phyloP scores from a whole-genome alignment of 2,797 vertebrate genomes.

The Sebastiscus tertius region DNA sequence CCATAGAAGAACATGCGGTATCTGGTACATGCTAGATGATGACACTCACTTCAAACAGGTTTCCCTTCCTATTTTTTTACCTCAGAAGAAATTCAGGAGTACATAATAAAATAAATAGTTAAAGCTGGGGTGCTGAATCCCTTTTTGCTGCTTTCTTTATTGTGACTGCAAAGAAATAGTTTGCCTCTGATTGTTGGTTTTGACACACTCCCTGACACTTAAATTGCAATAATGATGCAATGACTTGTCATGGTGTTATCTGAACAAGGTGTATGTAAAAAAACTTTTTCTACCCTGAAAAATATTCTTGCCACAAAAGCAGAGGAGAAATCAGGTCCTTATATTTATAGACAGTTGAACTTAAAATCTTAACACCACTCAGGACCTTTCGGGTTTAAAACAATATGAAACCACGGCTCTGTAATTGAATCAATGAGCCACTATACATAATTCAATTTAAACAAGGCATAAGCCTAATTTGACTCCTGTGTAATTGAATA shows the following conservation, averaged over 20 bases:
- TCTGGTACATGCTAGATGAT: neutral
- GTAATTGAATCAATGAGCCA: neutral
- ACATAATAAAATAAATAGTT: neutral
- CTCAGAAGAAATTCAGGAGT: neutral
- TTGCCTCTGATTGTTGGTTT: neutral
- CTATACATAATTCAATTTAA: neutral
- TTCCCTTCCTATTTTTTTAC: neutral
- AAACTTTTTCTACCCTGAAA: neutral
- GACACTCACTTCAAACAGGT: neutral
- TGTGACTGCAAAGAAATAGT: neutral
- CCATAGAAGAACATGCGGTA: neutral
- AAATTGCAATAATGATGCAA: neutral
- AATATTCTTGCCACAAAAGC: neutral
- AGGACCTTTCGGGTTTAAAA: neutral
- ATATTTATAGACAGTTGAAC: neutral
- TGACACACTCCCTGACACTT: neutral
- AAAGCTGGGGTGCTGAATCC: neutral
- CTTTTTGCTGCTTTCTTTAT: neutral
- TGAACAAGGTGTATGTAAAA: neutral
- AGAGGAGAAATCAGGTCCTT: neutral
- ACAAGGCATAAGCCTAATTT: neutral
- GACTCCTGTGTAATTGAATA: neutral
- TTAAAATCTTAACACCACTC: neutral
- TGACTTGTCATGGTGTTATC: neutral
- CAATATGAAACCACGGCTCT: neutral